Evolutionary conservation across 2,888 invertebrate genomes (phyloP).

Genomic region (Calephelis perditalis): DNA sequence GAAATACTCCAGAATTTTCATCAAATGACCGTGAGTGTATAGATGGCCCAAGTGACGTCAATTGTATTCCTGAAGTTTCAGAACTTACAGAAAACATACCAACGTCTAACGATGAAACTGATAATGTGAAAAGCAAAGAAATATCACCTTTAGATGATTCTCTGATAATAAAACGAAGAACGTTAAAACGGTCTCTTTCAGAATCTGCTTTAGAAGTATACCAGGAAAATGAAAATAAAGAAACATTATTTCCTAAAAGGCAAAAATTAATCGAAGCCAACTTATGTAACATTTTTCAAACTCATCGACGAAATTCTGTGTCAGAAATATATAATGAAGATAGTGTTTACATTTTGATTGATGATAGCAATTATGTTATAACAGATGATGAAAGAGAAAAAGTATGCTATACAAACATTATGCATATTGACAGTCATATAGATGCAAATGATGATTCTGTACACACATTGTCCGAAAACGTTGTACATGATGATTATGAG

Average conservation of each 20-base stretch:
- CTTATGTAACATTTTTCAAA: conserved; percentile 48
- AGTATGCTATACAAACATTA: conserved; percentile 49
- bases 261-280: conserved; percentile 44
- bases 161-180: conserved; percentile 18
- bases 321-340: conserved; percentile 57
- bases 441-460: conserved; percentile 19
- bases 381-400: conserved; percentile 54
- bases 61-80: background rate
- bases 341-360: conserved; percentile 65
- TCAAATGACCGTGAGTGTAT: background rate
- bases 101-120: background rate
- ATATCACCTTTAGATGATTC: background rate
- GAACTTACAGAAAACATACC: background rate
- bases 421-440: conserved; percentile 38
- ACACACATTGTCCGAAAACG: conserved; percentile 24
- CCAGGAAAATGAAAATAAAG: conserved; percentile 22
- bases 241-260: conserved; percentile 37
- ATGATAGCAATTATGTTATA: conserved; percentile 57
- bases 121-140: background rate
- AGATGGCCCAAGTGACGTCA: background rate
- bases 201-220: conserved; percentile 52
- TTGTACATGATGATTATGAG: conserved; percentile 25
- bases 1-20: background rate
- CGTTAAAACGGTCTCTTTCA: conserved; percentile 60
- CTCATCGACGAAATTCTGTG: conserved; percentile 61